Evolutionary conservation across 2,888 invertebrate species (phyloP), one percentile per base, ranked within the genome.

Genomic region (Eupithecia subumbrata): DNA sequence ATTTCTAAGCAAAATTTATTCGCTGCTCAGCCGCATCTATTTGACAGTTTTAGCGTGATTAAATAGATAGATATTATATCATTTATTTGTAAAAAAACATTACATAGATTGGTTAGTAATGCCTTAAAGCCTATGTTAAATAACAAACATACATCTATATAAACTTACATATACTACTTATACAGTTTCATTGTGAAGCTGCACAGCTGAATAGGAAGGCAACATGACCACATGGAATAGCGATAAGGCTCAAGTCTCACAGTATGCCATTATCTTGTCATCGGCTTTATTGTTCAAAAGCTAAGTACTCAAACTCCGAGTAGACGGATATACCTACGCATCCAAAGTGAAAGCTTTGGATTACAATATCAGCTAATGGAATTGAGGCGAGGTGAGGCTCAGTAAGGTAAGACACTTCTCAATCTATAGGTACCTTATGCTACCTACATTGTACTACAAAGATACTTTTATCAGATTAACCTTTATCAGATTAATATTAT

Each of bases 281-380:
- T 30, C 16, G 22, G 22, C 56, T 56, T 56, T 52, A 52, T 52
- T n/a, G 56, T 56, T 56, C 56, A 56, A 22, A 56, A 56, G 56
- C 56, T 56, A 48, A 2, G 12, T 43, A 48, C 48, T 22, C 56
- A 56, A 56, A 22, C 9, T 52, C 52, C 2, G 22, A 56, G 56
- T 22, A 22, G 56, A 22, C 22, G 3, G 2, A 56, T 4, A 3
- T 11, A 56, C 56, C 56, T 56, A 56, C 56, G 56, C 63, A 63
- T 63, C 9, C 63, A 18, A 63, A 63, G 25, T 30, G 63, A 63
- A 63, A 63, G 63, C 63, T 63, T 30, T 63, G 63, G 63, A 63
- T 63, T 63, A 63, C 63, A 25, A 63, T 63, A 63, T 63, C 25
- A 56, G 12, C n/a, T 56, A 56, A 56, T 56, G 56, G 56, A 52